Percentiles rank a stretch among this genome's conserved stretches.
Conservation (phyloP, 2,888 invertebrate genomes). For the Euplagia quadripunctaria region DNA sequence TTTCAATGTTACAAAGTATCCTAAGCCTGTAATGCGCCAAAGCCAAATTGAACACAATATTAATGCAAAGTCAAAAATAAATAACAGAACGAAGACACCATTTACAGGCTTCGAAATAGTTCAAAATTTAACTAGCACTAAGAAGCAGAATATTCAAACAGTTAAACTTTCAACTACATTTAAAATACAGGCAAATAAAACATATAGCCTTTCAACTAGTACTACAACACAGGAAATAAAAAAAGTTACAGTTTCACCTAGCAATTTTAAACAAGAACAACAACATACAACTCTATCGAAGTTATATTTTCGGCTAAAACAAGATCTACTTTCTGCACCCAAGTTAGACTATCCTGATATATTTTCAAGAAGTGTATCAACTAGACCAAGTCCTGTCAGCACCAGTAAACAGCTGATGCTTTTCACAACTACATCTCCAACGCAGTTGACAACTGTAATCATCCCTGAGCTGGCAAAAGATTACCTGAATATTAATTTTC, state of each 20-base stretch:
- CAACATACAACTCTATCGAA: neutral
- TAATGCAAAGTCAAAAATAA: neutral
- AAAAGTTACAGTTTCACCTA: neutral
- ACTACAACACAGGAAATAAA: neutral
- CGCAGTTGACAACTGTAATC: neutral
- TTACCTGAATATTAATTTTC: conserved; percentile 5
- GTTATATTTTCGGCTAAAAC: neutral
- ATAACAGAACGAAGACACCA: neutral
- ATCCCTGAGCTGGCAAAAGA: conserved; percentile 6
- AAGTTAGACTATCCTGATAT: conserved; percentile 6
- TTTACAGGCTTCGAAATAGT: neutral
- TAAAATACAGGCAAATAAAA: neutral
- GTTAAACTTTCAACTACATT: neutral
- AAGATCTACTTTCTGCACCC: neutral
- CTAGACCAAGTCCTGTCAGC: neutral
- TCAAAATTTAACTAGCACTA: neutral
- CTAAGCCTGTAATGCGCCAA: neutral
- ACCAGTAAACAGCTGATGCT: too few species aligned
- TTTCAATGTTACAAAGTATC: neutral
- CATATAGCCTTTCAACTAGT: neutral
- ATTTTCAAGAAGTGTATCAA: neutral
- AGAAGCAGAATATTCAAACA: neutral
- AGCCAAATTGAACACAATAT: neutral
- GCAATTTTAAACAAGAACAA: neutral
- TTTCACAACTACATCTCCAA: neutral